Evolutionary conservation across 2,797 vertebrate genomes (phyloP), one percentile per base, ranked within the genome.

Genomic region (Avahi laniger): DNA sequence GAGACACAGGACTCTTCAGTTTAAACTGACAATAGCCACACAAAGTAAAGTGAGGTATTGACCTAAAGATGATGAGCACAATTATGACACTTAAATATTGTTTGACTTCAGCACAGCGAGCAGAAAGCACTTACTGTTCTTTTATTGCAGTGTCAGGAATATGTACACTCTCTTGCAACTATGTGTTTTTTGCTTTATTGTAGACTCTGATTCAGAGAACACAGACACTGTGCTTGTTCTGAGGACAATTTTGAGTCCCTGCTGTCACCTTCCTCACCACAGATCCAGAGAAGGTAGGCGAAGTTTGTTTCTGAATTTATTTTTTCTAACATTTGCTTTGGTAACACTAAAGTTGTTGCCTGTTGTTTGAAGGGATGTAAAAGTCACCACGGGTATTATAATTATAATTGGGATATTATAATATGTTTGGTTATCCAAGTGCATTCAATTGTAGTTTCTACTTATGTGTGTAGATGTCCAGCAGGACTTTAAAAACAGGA

Each of bases 251-350:
- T 73, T 0, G 48, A 92, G 72, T 48, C 38, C 63, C 91, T 84
- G 4, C 75, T 90, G 0, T 76, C 0, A 1, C 83, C 24, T 0
- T 13, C 33, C 85, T 78, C 89, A 14, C 1, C 14, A 0, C 22
- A 26, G 79, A 88, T 18, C 76, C 10, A 5, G 15, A 82, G 15
- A 81, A 98, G 97, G 98, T 98, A 98, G 97, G 98, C 87, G 86
- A 46, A 57, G 18, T 50, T 70, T 43, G 38, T 89, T 69, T 93
- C 8, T 83, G 26, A 91, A 46, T 24, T 89, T 41, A 1, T n/a
- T 61, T 93, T 88, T 78, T 65, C 83, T 69, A 38, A 57, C 43
- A 9, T 84, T 78, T 65, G 13, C 43, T 83, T 79, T 78, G 65
- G 4, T 33, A 81, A 65, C 1, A 14, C 30, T 57, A 69, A 95